Conservation (phyloP, 2,113 vertebrate genomes). For the Silurus glanis region DNA sequence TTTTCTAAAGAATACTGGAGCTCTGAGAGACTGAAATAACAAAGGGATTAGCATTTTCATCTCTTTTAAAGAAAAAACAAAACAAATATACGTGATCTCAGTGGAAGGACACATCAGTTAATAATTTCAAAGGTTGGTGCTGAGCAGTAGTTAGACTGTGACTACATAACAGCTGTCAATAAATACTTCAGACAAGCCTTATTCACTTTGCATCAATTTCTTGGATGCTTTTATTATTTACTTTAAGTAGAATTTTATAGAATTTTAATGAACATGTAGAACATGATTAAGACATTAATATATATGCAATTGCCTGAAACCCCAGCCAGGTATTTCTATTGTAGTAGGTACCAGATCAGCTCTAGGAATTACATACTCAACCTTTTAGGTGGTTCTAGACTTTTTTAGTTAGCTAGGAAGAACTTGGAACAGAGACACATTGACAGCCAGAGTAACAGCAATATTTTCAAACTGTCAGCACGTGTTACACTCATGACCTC, state of each 20-base stretch:
- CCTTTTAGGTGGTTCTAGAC: constrained; percentile 18
- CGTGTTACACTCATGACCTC: not conserved
- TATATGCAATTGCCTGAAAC: not conserved
- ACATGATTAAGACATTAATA: not conserved
- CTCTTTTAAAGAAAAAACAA: not conserved
- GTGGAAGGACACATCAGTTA: not conserved
- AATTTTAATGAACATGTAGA: constrained; percentile 1
- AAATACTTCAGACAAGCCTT: constrained; percentile 4
- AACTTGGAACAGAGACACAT: not conserved
- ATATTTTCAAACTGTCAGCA: not conserved
- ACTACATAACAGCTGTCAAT: constrained; percentile 32
- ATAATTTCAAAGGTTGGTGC: not conserved
- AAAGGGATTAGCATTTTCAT: not conserved
- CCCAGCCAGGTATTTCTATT: constrained; percentile 40
- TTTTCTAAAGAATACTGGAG: not conserved
- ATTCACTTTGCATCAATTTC: constrained; percentile 12
- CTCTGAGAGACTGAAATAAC: constrained; percentile 18
- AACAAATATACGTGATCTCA: not conserved
- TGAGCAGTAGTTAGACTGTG: constrained; percentile 8
- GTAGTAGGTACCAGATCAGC: constrained; percentile 16
- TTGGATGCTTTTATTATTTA: constrained; percentile 13
- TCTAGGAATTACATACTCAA: constrained; percentile 40
- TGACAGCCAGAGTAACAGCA: not conserved
- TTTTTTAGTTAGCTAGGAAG: constrained; percentile 24
- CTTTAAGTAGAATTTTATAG: not conserved